A percentile compares a stretch with the other conserved stretches of the same genome.
These are phyloP conservation scores for Vicugna pacos DNA, from an alignment of 2,113 vertebrate genomes.

Conservation along the genomic window DNA sequence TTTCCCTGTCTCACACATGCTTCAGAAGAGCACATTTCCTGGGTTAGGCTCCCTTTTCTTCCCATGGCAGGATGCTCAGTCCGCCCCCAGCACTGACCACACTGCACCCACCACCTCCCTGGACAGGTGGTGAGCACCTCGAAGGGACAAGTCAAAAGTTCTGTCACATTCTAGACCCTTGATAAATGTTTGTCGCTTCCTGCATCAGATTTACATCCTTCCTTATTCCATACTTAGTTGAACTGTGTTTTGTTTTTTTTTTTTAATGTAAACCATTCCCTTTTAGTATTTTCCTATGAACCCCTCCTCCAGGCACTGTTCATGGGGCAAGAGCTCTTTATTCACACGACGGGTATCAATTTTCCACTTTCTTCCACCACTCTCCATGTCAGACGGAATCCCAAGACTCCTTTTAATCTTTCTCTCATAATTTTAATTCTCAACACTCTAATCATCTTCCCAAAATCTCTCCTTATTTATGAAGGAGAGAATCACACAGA, in stretches of 20 bases:
- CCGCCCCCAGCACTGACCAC: neutral
- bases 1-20: neutral
- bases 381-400: neutral
- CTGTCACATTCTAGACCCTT: neutral
- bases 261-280: neutral
- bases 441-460: neutral
- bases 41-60: neutral
- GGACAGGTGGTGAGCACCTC: neutral
- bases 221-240: neutral
- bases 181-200: neutral
- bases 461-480: neutral
- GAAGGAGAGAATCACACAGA: neutral
- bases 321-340: neutral
- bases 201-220: neutral
- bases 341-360: neutral
- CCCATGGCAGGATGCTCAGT: neutral
- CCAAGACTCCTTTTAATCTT: slow-evolving; percentile 6
- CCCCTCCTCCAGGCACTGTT: neutral
- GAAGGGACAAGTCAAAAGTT: neutral
- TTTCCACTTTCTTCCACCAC: neutral
- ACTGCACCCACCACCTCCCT: neutral
- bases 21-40: neutral
- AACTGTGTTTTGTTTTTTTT: neutral
- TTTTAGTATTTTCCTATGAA: neutral
- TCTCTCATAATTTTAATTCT: neutral